These are phyloP conservation scores for Tringa solitaria DNA, from an alignment of 2,113 vertebrate species.

Conservation along the genomic window DNA sequence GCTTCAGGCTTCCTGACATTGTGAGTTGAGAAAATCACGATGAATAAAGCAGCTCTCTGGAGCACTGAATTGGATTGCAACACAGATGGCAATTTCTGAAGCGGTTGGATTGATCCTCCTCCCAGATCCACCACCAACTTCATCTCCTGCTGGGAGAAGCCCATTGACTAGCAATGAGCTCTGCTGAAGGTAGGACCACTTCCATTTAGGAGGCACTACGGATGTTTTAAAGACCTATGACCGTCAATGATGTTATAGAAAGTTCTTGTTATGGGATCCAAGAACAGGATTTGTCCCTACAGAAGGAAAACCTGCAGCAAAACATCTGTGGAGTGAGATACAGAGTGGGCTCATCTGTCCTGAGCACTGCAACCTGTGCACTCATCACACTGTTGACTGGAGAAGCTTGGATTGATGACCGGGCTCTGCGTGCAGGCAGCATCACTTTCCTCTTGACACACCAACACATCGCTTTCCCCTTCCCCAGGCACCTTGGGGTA, in stretches of 20 bases:
- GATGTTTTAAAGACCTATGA: not conserved
- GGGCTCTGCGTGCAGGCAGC: not conserved
- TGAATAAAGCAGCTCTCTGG: not conserved
- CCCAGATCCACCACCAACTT: not conserved
- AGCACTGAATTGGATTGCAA: not conserved
- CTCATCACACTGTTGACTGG: fast-evolving
- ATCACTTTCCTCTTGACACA: too few species aligned
- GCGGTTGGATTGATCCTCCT: not conserved
- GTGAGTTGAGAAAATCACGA: not conserved
- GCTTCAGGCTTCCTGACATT: not conserved
- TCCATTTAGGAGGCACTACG: not conserved
- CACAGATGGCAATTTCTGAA: not conserved
- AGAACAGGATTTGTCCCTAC: not conserved
- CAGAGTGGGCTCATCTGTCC: not conserved
- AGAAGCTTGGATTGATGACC: fast-evolving
- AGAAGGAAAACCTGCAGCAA: not conserved
- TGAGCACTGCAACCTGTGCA: not conserved
- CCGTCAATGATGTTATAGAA: too few species aligned
- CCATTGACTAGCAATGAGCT: not conserved
- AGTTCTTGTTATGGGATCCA: not conserved
- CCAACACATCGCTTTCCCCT: not conserved
- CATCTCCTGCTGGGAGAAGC: not conserved
- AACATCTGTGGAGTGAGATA: not conserved
- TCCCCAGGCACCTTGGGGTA: not conserved
- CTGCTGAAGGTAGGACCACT: not conserved